Conservation (phyloP, 2,888 invertebrate genomes). For the Unio delphinus region DNA sequence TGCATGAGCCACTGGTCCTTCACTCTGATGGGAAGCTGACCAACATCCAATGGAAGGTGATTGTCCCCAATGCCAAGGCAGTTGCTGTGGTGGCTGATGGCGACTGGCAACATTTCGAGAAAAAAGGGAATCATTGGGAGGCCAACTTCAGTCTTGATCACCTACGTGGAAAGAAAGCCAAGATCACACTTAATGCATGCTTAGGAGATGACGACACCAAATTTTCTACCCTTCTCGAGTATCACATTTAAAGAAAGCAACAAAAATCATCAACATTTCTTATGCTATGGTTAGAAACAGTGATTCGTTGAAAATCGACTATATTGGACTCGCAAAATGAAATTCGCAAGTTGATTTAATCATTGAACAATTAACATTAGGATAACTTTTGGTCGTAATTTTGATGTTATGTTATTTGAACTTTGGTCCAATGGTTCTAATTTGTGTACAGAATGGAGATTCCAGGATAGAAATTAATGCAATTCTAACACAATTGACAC, state of each 20-base stretch:
- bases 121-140: constrained; percentile 63
- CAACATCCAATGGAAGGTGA: constrained; percentile 53
- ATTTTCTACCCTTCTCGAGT: constrained; percentile 69
- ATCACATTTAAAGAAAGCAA: constrained; percentile 41
- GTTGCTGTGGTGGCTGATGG: constrained; percentile 68
- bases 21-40: constrained; percentile 50
- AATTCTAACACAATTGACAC: too few species aligned
- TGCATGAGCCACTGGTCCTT: constrained; percentile 59
- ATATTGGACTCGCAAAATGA: too few species aligned
- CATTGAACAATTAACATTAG: too few species aligned
- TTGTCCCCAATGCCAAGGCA: constrained; percentile 63
- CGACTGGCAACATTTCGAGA: constrained; percentile 68
- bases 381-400: too few species aligned
- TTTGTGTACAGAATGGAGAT: too few species aligned
- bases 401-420: too few species aligned
- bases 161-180: constrained; percentile 58
- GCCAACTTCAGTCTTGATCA: constrained; percentile 56
- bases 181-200: constrained; percentile 68
- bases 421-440: too few species aligned
- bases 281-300: too few species aligned
- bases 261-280: not conserved
- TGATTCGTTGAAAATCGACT: too few species aligned
- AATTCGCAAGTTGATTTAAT: too few species aligned
- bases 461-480: too few species aligned
- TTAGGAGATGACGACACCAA: constrained; percentile 65